Base-by-base conservation (phyloP, 2,888 invertebrate genomes). In the Sympetrum striolatum region DNA sequence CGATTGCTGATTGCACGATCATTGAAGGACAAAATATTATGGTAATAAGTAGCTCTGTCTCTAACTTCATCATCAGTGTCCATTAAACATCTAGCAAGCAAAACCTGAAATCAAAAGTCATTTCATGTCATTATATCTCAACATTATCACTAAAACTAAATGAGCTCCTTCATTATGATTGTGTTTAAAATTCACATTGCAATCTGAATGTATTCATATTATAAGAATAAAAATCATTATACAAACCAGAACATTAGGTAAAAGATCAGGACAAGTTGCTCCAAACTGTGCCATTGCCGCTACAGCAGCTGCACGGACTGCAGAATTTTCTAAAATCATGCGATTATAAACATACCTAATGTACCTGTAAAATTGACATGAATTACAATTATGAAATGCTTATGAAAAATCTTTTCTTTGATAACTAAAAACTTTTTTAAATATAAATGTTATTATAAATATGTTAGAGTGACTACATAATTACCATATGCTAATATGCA, bases 11-110 rank as follows among this genome's bases (percentile, higher is more conserved):
- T 93, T 82, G 96, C 95, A 90, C 95, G 95, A 92, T 97, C 96
- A 81, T 95, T 95, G 1, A 96, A 95, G 91, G 96, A 96, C 39
- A 99, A 95, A 91, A 99, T 96, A 73, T 96, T 96, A 93, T 98
- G 97, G 94, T 99, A 99, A 94, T 98, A 99, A 0, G 99, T 98
- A 15, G 99, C 99, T 80, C 99, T 95, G 94, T 99, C 99, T 58
- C 99, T 95, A 0, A 99, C 99, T 95, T 99, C 99, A 94, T 99
- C 99, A 93, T 99, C 99, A 0, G 98, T 97, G 93, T 99, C 99
- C 95, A 99, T 95, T 93, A 98, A 97, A 92, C 98, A 99, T 14
- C 99, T 96, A 0, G 96, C 96, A 10, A 98, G 94, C 80, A 98
- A 94, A 10, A 98, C 97, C 91, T 95, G 93, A 91, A 95, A 94